Percentiles rank a stretch among this genome's conserved stretches.
Evolutionary conservation across 1,140 invertebrate genomes (phyloP).

Genomic region (Lamellibrachia luymesi): DNA sequence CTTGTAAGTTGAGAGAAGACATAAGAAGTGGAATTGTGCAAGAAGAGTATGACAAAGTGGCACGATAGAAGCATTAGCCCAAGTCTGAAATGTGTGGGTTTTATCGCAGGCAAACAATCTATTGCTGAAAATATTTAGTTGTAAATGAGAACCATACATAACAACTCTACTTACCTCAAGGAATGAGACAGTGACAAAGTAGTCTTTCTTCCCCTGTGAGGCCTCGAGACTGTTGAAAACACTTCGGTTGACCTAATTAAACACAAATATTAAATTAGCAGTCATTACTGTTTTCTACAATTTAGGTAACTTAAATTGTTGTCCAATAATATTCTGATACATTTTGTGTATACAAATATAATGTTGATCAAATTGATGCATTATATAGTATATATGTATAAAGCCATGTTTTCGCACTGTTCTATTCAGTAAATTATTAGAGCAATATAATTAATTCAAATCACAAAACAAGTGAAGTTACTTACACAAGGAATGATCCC

Average conservation of each 20-base stretch:
- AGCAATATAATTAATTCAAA: conserved; percentile 7
- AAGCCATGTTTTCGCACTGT: too few relatives aligned
- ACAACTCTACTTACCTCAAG: conserved; percentile 30
- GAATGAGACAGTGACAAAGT: conserved; percentile 37
- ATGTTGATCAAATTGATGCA: too few relatives aligned
- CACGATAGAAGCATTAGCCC: too few relatives aligned
- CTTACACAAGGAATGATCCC: conserved; percentile 47
- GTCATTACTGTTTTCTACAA: not conserved
- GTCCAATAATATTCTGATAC: too few relatives aligned
- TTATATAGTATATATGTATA: too few relatives aligned
- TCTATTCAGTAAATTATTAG: not conserved
- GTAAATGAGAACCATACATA: not conserved
- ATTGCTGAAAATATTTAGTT: not conserved
- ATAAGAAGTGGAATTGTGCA: too few relatives aligned
- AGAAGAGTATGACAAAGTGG: too few relatives aligned
- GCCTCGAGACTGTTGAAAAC: conserved; percentile 22
- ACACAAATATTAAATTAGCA: conserved; percentile 34
- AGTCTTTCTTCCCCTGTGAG: conserved; percentile 29
- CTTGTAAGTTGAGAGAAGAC: too few relatives aligned
- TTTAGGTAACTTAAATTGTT: not conserved
- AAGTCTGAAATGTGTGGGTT: too few relatives aligned
- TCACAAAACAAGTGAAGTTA: conserved; percentile 12
- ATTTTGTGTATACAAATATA: too few relatives aligned
- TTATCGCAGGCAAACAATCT: too few relatives aligned
- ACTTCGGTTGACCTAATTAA: conserved; percentile 36